These are phyloP conservation scores for Myripristis jacobus DNA, from an alignment of 2,797 vertebrate species.

Conservation along the genomic window DNA sequence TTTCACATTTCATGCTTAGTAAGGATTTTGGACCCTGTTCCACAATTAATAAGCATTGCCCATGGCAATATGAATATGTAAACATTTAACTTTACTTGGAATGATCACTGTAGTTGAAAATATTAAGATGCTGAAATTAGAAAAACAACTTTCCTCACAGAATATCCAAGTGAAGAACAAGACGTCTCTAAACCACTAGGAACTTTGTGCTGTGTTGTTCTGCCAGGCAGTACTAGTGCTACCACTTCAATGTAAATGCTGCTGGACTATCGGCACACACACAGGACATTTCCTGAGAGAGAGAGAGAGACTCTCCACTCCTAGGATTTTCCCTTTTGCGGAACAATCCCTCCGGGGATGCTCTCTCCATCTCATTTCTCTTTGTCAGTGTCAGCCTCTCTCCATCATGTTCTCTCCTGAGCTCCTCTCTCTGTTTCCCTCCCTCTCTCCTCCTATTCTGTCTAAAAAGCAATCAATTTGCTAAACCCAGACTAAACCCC, in stretches of 20 bases:
- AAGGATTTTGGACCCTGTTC: no score
- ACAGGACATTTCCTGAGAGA: constrained; percentile 32
- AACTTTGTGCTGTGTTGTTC: constrained; percentile 6
- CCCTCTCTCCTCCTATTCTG: not conserved
- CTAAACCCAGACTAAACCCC: constrained; percentile 5
- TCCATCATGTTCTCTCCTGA: not conserved
- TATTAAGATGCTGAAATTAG: no score
- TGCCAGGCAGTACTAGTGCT: not conserved
- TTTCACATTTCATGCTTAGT: no score
- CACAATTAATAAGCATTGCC: no score
- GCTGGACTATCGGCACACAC: constrained; percentile 14
- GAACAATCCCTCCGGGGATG: constrained; percentile 14
- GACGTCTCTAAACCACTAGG: constrained; percentile 3
- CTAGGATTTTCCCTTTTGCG: not conserved
- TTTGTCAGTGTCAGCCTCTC: not conserved
- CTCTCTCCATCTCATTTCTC: not conserved
- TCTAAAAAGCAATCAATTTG: constrained; percentile 7
- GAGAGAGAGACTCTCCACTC: constrained; percentile 28
- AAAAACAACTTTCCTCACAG: not conserved
- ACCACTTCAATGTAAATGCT: constrained; percentile 14
- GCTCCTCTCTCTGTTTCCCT: not conserved
- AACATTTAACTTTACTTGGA: no score
- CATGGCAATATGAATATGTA: no score
- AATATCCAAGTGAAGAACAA: constrained; percentile 6
- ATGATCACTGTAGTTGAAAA: no score